Conservation (phyloP, 2,888 invertebrate species). For the Caenorhabditis plicata region DNA sequence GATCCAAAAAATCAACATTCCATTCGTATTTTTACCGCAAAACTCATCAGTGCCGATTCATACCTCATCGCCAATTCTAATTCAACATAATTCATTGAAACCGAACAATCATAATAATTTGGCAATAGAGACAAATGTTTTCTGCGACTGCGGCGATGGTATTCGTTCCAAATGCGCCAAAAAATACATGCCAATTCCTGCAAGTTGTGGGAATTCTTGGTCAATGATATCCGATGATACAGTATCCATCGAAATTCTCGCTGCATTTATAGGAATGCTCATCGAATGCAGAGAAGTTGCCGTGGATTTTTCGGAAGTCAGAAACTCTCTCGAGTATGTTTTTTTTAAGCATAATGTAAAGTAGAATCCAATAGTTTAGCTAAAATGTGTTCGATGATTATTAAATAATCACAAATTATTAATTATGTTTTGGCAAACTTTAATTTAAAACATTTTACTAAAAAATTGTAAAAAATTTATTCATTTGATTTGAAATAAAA, state of each 20-base stretch:
- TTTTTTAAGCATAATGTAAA: background rate
- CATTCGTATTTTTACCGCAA: slow-evolving; percentile 27
- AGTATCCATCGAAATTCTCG: slow-evolving; percentile 34
- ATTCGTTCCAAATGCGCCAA: slow-evolving; percentile 18
- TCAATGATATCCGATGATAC: slow-evolving; percentile 41
- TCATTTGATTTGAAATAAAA: too few species aligned
- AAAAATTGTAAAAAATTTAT: too few species aligned
- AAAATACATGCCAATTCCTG: slow-evolving; percentile 27
- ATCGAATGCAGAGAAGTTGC: slow-evolving; percentile 27
- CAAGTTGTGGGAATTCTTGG: slow-evolving; percentile 41
- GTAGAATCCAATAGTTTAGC: background rate
- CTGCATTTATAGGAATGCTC: slow-evolving; percentile 29
- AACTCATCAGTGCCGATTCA: slow-evolving; percentile 10
- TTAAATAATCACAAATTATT: too few species aligned
- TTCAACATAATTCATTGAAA: slow-evolving; percentile 3
- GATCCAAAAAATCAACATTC: slow-evolving; percentile 8
- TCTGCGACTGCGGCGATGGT: slow-evolving; percentile 38
- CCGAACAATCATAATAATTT: too few species aligned
- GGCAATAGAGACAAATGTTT: slow-evolving; percentile 15
- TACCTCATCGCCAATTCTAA: slow-evolving; percentile 3
- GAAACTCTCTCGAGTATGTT: slow-evolving; percentile 7
- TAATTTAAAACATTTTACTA: too few species aligned
- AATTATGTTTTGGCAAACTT: too few species aligned
- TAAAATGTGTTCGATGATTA: too few species aligned
- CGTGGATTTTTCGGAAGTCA: slow-evolving; percentile 13